Conservation (phyloP, 2,797 vertebrate species). For the Chloroceryle inda region DNA sequence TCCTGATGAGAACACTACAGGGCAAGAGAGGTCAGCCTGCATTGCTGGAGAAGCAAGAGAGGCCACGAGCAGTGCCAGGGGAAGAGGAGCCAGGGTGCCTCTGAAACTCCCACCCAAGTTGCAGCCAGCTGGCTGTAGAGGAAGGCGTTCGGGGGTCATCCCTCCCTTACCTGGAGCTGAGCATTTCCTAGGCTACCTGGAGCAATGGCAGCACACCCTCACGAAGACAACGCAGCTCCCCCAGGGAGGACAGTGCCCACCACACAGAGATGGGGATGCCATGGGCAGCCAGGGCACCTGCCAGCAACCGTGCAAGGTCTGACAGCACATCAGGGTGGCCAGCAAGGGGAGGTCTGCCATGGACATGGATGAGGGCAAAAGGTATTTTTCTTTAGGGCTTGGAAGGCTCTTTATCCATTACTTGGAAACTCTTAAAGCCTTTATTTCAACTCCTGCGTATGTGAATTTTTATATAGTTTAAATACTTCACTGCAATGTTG, state of each 20-base stretch:
- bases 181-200: not conserved
- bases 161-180: not conserved
- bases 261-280: fast-evolving
- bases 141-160: fast-evolving
- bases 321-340: not conserved
- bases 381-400: not conserved
- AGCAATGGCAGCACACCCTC: fast-evolving
- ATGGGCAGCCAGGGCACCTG: fast-evolving
- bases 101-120: fast-evolving
- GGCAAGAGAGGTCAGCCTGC: not conserved
- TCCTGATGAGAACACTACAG: fast-evolving
- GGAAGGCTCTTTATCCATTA: not conserved
- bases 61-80: fast-evolving
- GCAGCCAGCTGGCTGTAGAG: not conserved
- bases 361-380: not conserved
- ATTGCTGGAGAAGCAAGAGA: not conserved
- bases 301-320: fast-evolving
- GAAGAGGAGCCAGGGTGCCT: not conserved
- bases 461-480: not conserved
- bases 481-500: not conserved
- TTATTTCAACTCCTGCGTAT: not conserved
- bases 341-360: not conserved
- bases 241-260: not conserved
- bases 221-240: fast-evolving
- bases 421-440: not conserved